Conservation (phyloP, 2,797 vertebrate genomes). For the Amazona ochrocephala region DNA sequence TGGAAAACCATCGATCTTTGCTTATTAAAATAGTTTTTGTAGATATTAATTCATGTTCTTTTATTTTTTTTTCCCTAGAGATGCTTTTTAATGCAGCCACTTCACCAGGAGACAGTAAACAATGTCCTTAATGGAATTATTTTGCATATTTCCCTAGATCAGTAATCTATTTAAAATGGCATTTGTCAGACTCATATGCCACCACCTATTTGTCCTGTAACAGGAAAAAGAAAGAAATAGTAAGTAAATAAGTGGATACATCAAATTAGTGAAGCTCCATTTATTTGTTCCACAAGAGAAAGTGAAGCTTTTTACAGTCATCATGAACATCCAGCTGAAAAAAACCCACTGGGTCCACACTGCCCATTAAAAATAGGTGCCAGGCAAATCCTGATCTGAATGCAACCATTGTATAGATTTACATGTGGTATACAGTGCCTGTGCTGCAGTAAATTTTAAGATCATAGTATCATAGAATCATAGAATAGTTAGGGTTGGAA, state of each 20-base stretch:
- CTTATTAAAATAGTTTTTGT: conserved; percentile 2
- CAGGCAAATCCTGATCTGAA: background rate
- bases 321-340: background rate
- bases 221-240: background rate
- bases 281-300: background rate
- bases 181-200: background rate
- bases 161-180: background rate
- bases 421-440: too few relatives aligned
- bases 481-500: too few relatives aligned
- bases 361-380: background rate
- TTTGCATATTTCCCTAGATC: background rate
- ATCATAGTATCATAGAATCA: too few relatives aligned
- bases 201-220: background rate
- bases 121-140: background rate
- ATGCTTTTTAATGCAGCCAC: background rate
- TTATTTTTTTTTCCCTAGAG: background rate
- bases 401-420: background rate
- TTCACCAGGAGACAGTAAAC: background rate
- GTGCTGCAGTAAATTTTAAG: background rate
- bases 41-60: background rate
- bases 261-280: background rate
- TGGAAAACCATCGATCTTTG: conserved; percentile 7
- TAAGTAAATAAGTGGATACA: background rate
- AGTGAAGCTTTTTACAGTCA: background rate
- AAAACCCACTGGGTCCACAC: background rate